phyloP scores from a whole-genome alignment of 1,140 invertebrate species.

The Psilanteris sp. region DNA sequence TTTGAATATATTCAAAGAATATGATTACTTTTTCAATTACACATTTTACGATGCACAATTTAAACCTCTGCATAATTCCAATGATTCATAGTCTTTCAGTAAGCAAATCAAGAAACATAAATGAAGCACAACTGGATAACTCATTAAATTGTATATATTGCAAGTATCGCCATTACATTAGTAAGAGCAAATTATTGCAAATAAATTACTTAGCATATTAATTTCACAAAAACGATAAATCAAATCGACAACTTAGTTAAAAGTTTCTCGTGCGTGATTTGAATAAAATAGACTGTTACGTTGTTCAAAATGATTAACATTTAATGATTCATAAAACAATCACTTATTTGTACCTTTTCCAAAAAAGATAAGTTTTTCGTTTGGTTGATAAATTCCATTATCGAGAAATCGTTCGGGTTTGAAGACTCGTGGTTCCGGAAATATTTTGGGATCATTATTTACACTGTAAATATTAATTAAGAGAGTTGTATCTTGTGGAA shows the following conservation, averaged over 20 bases:
- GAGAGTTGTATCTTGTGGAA: constrained; percentile 85
- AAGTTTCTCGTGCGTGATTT: too few relatives aligned
- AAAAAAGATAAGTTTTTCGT: constrained; percentile 84
- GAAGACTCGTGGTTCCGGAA: constrained; percentile 85
- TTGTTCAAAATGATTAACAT: background rate
- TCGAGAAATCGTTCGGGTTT: constrained; percentile 86
- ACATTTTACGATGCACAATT: constrained; percentile 13
- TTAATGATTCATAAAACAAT: background rate
- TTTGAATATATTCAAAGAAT: constrained; percentile 16
- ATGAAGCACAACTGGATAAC: constrained; percentile 13
- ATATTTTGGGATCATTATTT: constrained; percentile 83
- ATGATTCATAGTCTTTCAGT: constrained; percentile 3
- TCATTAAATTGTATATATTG: constrained; percentile 32
- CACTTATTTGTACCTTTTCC: constrained; percentile 81
- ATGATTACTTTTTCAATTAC: constrained; percentile 35
- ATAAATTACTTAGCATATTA: too few relatives aligned
- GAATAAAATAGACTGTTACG: background rate
- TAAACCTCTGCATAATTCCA: constrained; percentile 7
- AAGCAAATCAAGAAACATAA: constrained; percentile 13
- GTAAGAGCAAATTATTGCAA: too few relatives aligned
- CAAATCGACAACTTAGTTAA: too few relatives aligned
- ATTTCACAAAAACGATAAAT: too few relatives aligned
- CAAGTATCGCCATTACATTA: constrained; percentile 21
- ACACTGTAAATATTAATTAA: constrained; percentile 84
- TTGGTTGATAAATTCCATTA: constrained; percentile 64